phyloP scores from a whole-genome alignment of 2,113 vertebrate species.

The Seriola aureovittata region DNA sequence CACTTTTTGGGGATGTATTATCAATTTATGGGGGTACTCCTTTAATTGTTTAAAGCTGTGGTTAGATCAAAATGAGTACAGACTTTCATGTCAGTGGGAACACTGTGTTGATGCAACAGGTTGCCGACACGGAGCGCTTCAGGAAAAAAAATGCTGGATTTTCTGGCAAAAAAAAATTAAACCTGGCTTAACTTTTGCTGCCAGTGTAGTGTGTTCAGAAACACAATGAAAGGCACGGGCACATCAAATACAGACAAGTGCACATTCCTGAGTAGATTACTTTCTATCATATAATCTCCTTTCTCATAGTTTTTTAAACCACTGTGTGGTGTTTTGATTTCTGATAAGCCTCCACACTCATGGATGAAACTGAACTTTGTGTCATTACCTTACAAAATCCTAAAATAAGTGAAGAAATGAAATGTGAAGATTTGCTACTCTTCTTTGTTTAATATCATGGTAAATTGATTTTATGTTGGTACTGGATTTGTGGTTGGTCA shows the following conservation, averaged over 20 bases:
- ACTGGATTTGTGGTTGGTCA: background rate
- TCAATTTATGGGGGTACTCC: background rate
- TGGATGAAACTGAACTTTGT: background rate
- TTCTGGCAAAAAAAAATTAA: background rate
- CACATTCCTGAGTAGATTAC: background rate
- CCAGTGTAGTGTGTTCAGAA: background rate
- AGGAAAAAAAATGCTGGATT: background rate
- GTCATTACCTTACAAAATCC: background rate
- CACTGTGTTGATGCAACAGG: background rate
- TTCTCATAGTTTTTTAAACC: background rate
- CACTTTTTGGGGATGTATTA: background rate
- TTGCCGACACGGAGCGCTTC: background rate
- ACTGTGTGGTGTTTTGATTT: background rate
- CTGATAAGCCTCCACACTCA: background rate
- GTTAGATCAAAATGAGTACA: too few species aligned
- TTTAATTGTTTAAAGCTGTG: too few species aligned
- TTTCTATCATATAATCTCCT: background rate
- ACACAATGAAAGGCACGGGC: too few species aligned
- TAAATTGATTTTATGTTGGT: background rate
- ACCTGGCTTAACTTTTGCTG: background rate
- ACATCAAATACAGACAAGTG: background rate
- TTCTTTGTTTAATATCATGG: background rate
- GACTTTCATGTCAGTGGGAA: background rate
- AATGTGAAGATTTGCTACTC: background rate
- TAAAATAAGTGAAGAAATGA: background rate